phyloP scores from a whole-genome alignment of 2,113 vertebrate genomes.

The Aleadryas rufinucha region DNA sequence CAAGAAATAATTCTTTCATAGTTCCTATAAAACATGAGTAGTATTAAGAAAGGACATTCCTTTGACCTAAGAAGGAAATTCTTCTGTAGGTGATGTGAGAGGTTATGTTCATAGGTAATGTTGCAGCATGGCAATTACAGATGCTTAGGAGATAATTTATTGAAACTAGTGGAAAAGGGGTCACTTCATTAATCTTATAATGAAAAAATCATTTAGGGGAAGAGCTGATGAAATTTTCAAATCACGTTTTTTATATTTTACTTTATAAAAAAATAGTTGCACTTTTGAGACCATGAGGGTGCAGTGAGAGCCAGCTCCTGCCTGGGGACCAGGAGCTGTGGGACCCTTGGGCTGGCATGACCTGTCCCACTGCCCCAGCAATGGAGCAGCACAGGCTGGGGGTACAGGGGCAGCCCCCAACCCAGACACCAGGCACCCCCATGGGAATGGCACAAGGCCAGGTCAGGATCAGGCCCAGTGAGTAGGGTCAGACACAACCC shows the following conservation, averaged over 20 bases:
- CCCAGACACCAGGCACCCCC: background rate
- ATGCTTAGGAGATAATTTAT: background rate
- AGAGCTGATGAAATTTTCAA: background rate
- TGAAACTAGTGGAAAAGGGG: background rate
- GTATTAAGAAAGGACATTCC: background rate
- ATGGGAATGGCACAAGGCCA: background rate
- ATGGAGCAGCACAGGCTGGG: background rate
- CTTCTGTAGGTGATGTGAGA: background rate
- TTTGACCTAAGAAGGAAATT: conserved; percentile 13
- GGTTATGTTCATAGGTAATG: background rate
- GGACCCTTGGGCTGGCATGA: too few relatives aligned
- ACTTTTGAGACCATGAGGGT: background rate
- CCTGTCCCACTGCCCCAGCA: background rate
- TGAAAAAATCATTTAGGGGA: background rate
- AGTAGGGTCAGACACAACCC: background rate
- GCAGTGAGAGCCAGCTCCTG: background rate
- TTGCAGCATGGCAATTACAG: background rate
- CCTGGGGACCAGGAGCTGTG: background rate
- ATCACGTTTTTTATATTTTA: background rate
- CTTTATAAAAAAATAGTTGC: background rate
- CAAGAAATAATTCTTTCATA: background rate
- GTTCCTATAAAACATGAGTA: background rate
- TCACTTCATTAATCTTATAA: background rate
- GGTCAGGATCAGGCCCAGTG: background rate
- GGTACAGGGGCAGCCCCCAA: rapidly evolving